Base-by-base conservation (phyloP, 2,113 vertebrate species). In the Eudyptes chrysolophus region DNA sequence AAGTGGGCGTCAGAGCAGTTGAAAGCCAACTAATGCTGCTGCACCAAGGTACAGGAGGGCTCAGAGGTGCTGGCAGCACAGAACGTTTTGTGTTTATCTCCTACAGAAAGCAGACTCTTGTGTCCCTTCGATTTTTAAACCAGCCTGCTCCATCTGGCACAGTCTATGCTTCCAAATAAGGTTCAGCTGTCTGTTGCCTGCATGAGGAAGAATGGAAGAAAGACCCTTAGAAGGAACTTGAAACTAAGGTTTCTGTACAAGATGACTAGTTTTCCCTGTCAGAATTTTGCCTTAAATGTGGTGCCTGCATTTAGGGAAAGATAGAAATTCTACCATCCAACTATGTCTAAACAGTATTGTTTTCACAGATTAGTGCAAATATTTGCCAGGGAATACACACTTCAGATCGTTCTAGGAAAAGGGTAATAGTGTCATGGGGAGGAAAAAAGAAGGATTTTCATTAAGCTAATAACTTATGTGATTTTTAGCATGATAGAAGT, bases 121-220 rank as follows among this genome's bases (percentile, higher is more conserved):
- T 81, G 71, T 94, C 51, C 79, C 52, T 94, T 92, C 34, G 69
- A n/a, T 95, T 96, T 97, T 92, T 74, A 61, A 87, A 87, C 54
- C 87, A 80, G 25, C 11, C 57, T 91, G 26, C 74, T 96, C 92
- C 93, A 89, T 94, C 90, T 97, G 94, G 51, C 65, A 49, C 10
- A 40, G 19, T 84, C 69, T 64, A 2, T 11, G 4, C 32, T 92
- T 96, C 75, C 76, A 92, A 87, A 81, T 48, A 62, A 66, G 51
- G 72, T 90, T 84, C 68, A 87, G 16, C 27, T 32, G 14, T 84
- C 64, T 91, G 24, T 61, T 88, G 44, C 11, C 38, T 92, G 51
- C 26, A 13, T 70, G 34, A 86, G n/a, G 55, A 86, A 62, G 42
- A 84, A 38, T 38, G 32, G 76, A 40, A 70, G 84, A 80, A 62